phyloP scores from a whole-genome alignment of 2,888 invertebrate genomes.

The Perizoma affinitatum region DNA sequence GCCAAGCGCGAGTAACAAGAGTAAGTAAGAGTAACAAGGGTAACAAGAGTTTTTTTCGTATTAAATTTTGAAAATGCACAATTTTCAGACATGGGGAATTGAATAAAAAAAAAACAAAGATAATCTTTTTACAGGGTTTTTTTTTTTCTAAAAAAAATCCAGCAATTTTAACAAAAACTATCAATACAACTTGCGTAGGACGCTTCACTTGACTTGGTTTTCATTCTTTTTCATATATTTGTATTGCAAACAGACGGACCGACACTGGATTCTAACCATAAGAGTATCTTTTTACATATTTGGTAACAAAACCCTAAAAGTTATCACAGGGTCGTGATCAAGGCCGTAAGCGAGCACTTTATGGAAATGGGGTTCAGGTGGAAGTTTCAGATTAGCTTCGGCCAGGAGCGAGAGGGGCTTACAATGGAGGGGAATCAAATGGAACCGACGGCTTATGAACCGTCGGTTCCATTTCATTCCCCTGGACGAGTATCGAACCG shows the following conservation, averaged over 20 bases:
- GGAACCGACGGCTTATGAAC: slow-evolving; percentile 49
- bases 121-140: no score
- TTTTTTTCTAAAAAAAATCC: no score
- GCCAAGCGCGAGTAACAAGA: not conserved
- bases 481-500: slow-evolving; percentile 45
- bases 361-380: slow-evolving; percentile 60
- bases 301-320: slow-evolving; percentile 30
- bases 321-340: slow-evolving; percentile 54
- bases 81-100: no score
- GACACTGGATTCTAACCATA: not conserved
- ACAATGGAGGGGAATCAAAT: slow-evolving; percentile 52
- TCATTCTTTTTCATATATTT: no score
- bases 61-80: no score
- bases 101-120: no score
- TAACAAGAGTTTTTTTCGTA: not conserved
- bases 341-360: slow-evolving; percentile 58
- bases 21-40: not conserved
- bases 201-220: no score
- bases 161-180: no score
- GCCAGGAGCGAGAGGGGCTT: slow-evolving; percentile 37
- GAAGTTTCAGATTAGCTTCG: slow-evolving; percentile 45
- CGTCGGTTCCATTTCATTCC: no score
- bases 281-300: not conserved
- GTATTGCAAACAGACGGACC: not conserved
- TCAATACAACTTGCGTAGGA: no score